phyloP scores from a whole-genome alignment of 1,140 invertebrate genomes.

The Conus betulinus region DNA sequence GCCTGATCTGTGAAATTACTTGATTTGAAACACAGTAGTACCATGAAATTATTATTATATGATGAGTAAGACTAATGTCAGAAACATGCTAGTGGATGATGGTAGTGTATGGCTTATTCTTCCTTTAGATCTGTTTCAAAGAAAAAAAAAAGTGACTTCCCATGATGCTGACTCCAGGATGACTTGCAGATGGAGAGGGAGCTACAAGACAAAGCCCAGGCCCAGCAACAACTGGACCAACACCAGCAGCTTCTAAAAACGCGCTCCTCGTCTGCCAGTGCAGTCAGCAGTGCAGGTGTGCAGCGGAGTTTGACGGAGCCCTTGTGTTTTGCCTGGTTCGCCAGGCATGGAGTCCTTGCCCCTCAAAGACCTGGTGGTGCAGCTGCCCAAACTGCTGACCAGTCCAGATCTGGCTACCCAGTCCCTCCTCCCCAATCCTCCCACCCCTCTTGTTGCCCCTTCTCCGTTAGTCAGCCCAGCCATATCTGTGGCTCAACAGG shows the following conservation, averaged over 20 bases:
- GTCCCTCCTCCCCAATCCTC: conserved; percentile 27
- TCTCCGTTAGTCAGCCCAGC: not conserved
- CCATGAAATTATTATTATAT: too few relatives aligned
- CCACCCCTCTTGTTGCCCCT: conserved; percentile 32
- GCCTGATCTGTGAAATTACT: too few relatives aligned
- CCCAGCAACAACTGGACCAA: conserved; percentile 71
- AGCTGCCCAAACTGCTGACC: conserved; percentile 45
- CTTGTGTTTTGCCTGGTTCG: conserved; percentile 7
- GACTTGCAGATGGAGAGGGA: conserved; percentile 82
- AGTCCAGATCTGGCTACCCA: conserved; percentile 26
- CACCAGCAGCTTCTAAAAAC: conserved; percentile 58
- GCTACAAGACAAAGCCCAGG: conserved; percentile 81
- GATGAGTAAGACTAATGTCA: too few relatives aligned
- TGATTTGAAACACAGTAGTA: too few relatives aligned
- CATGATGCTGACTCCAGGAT: not conserved
- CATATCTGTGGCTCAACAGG: not conserved
- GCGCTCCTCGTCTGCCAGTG: conserved; percentile 29
- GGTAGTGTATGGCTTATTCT: too few relatives aligned
- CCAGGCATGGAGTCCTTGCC: conserved; percentile 22
- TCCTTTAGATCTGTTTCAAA: too few relatives aligned
- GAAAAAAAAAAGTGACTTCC: not conserved
- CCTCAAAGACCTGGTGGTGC: conserved; percentile 34
- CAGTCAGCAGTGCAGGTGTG: not conserved
- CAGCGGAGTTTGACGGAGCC: conserved; percentile 21
- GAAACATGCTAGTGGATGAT: too few relatives aligned